Evolutionary conservation across 2,888 invertebrate species (phyloP).

Genomic region (Neocrepidodera transversa): DNA sequence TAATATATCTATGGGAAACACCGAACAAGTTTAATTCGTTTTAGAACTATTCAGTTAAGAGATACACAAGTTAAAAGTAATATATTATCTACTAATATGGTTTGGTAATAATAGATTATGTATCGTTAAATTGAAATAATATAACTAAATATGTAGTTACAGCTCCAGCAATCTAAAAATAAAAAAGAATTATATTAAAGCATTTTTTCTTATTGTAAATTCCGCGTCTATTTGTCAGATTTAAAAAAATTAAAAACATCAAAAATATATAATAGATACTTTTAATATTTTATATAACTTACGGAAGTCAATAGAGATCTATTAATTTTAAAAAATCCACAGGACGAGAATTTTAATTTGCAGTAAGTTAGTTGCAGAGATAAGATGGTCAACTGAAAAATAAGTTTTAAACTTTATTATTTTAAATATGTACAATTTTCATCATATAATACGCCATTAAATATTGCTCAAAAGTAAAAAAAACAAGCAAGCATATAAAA

Average conservation of each 20-base stretch:
- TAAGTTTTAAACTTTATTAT: too few relatives aligned
- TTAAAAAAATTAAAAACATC: too few relatives aligned
- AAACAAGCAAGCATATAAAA: too few relatives aligned
- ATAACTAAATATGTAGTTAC: slow-evolving; percentile 47
- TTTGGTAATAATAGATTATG: not conserved
- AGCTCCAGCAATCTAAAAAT: slow-evolving; percentile 46
- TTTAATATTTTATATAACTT: slow-evolving; percentile 22
- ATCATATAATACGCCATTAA: too few relatives aligned
- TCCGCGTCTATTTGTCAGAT: too few relatives aligned
- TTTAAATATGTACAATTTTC: too few relatives aligned
- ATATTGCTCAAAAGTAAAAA: too few relatives aligned
- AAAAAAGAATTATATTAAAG: not conserved
- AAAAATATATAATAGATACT: too few relatives aligned
- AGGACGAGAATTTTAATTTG: slow-evolving; percentile 42
- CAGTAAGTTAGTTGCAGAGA: slow-evolving; percentile 40
- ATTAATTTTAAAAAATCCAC: slow-evolving; percentile 46
- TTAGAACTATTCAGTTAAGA: too few relatives aligned
- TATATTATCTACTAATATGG: not conserved
- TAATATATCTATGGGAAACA: too few relatives aligned
- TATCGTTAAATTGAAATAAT: slow-evolving; percentile 42
- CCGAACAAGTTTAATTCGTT: too few relatives aligned
- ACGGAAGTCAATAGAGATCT: slow-evolving; percentile 46
- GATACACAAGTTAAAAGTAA: too few relatives aligned
- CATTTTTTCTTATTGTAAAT: not conserved
- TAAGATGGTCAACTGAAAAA: slow-evolving; percentile 40